phyloP scores from a whole-genome alignment of 37 sponge, comb jelly and placozoan genomes.

The Haliclona indistincta region DNA sequence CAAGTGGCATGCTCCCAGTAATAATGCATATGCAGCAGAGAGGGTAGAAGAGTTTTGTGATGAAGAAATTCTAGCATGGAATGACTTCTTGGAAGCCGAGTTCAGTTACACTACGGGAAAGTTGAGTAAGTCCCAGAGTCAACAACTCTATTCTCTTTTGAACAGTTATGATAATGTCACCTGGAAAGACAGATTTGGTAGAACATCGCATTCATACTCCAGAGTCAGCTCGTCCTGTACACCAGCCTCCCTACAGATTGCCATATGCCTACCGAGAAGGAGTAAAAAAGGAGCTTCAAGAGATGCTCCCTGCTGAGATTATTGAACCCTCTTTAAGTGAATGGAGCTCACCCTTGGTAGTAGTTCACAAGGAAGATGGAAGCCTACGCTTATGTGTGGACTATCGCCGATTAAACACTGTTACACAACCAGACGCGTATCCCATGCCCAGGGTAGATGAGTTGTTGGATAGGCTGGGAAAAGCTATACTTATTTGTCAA shows the following conservation, averaged over 20 bases:
- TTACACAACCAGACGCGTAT: slow-evolving; percentile 50
- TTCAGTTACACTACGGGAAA: no score
- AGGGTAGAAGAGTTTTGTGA: no score
- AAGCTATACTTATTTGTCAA: slow-evolving; percentile 27
- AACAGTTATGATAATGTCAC: slow-evolving; percentile 17
- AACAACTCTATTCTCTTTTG: slow-evolving; percentile 15
- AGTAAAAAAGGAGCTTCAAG: slow-evolving; percentile 27
- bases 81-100: no score
- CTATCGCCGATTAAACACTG: slow-evolving; percentile 62
- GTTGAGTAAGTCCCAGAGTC: no score
- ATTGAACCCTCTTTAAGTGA: slow-evolving; percentile 33
- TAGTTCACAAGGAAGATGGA: slow-evolving; percentile 60
- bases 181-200: slow-evolving; percentile 25
- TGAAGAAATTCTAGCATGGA: no score
- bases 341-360: slow-evolving; percentile 57
- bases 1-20: background rate
- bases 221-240: slow-evolving; percentile 8
- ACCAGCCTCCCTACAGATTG: slow-evolving; percentile 20
- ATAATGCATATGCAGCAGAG: background rate
- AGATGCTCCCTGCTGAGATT: slow-evolving; percentile 40
- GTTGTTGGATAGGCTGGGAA: slow-evolving; percentile 46
- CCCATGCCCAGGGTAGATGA: slow-evolving; percentile 68
- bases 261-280: slow-evolving; percentile 33
- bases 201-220: slow-evolving; percentile 26
- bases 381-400: slow-evolving; percentile 53